Percentiles rank a stretch among this genome's conserved stretches.
These are phyloP conservation scores for Drosophila algonquin DNA, from an alignment of 2,888 invertebrate species.

Conservation along the genomic window DNA sequence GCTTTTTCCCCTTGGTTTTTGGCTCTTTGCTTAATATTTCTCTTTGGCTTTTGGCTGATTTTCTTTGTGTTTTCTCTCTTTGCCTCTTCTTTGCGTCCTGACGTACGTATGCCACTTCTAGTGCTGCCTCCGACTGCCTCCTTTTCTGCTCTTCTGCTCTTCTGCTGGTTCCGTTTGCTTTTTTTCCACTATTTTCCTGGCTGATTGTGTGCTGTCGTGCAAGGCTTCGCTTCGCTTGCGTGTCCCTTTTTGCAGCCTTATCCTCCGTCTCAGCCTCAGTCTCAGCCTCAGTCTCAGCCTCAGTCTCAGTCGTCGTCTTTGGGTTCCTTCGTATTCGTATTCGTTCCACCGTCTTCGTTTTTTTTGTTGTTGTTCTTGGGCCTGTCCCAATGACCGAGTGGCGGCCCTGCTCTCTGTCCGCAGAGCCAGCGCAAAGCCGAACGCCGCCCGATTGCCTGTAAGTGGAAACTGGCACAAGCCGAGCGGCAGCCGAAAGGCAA, in stretches of 20 bases:
- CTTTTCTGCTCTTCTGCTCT: not conserved
- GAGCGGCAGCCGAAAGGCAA: constrained; percentile 15
- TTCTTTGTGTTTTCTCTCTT: not conserved
- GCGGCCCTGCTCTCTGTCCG: constrained; percentile 29
- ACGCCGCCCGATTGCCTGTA: not conserved
- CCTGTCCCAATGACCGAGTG: constrained; percentile 81
- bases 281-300: too few relatives aligned
- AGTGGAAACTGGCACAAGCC: constrained; percentile 58
- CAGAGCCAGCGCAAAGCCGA: constrained; percentile 6
- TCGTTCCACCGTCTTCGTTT: constrained; percentile 1
- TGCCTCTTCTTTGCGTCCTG: constrained; percentile 7
- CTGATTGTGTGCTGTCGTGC: constrained; percentile 2
- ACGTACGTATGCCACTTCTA: constrained; percentile 39
- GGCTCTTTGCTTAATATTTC: too few relatives aligned
- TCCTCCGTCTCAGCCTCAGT: not conserved
- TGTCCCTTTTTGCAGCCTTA: not conserved
- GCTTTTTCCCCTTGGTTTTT: not conserved
- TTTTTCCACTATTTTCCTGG: not conserved
- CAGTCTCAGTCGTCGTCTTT: not conserved
- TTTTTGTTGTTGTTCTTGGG: constrained; percentile 47
- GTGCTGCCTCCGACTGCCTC: not conserved
- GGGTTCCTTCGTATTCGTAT: not conserved
- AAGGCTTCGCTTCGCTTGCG: constrained; percentile 1
- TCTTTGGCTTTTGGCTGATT: too few relatives aligned
- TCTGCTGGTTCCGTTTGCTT: constrained; percentile 32